A percentile compares a stretch with the other conserved stretches of the same genome.
These are phyloP conservation scores for Pheosia gnoma DNA, from an alignment of 2,888 invertebrate species.

Conservation along the genomic window DNA sequence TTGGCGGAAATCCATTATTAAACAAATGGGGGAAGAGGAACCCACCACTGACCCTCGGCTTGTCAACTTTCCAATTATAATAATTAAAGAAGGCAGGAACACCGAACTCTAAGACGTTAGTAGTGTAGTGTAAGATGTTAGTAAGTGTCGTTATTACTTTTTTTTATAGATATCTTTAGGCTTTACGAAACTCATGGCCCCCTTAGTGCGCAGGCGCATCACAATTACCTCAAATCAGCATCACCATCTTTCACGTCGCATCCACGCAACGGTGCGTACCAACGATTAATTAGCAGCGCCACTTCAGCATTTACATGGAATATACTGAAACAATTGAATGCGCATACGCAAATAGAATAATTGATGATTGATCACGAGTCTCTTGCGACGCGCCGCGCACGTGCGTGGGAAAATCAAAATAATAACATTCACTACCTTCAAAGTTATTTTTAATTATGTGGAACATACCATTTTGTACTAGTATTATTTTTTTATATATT, in stretches of 20 bases:
- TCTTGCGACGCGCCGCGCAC: constrained; percentile 11
- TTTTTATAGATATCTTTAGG: background rate
- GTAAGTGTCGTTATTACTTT: too few relatives aligned
- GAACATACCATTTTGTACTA: background rate
- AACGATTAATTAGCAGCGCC: constrained; percentile 71
- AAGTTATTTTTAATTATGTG: background rate
- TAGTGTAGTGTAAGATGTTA: too few relatives aligned
- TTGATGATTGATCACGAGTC: constrained; percentile 38
- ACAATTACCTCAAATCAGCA: constrained; percentile 77
- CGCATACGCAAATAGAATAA: constrained; percentile 41
- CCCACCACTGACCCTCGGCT: too few relatives aligned
- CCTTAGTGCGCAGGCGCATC: constrained; percentile 52
- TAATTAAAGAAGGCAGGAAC: too few relatives aligned
- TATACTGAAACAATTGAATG: constrained; percentile 47
- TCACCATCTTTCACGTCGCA: constrained; percentile 72
- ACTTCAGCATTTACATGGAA: constrained; percentile 65
- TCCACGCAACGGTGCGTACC: constrained; percentile 61
- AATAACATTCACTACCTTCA: background rate
- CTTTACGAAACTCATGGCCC: constrained; percentile 30
- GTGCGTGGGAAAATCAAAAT: background rate
- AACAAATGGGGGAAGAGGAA: too few relatives aligned
- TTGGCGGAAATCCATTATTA: too few relatives aligned
- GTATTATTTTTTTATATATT: too few relatives aligned
- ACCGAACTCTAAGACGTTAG: too few relatives aligned
- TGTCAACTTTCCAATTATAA: too few relatives aligned